Conservation (phyloP, 2,797 vertebrate genomes). For the Malacoraja senta region DNA sequence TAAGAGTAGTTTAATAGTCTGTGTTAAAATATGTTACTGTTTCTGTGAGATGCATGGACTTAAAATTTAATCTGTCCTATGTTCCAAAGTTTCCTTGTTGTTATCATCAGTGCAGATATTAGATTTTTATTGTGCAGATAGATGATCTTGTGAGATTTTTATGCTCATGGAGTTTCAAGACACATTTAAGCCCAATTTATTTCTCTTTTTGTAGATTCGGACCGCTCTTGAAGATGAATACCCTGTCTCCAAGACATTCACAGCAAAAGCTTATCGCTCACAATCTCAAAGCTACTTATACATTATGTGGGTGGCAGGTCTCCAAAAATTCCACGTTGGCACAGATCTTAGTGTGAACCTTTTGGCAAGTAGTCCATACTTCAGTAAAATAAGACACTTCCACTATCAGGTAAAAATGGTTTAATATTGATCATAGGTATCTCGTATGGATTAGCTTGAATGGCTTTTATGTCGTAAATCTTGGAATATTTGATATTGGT, state of each 20-base stretch:
- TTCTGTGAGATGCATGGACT: not conserved
- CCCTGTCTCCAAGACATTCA: slow-evolving; percentile 60
- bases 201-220: slow-evolving; percentile 59
- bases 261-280: slow-evolving; percentile 66
- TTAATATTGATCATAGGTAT: not conserved
- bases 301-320: slow-evolving; percentile 64
- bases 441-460: not conserved
- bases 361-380: slow-evolving; percentile 59
- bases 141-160: not conserved
- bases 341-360: slow-evolving; percentile 57
- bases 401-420: slow-evolving; percentile 76
- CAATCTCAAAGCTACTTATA: slow-evolving; percentile 78
- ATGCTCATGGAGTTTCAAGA: not conserved
- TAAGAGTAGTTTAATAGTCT: not conserved
- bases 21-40: not conserved
- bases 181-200: not conserved
- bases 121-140: not conserved
- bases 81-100: not conserved
- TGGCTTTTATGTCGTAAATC: not conserved
- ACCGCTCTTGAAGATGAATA: slow-evolving; percentile 63
- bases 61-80: not conserved
- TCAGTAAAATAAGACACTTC: slow-evolving; percentile 61
- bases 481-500: not conserved
- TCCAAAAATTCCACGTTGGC: slow-evolving; percentile 57
- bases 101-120: not conserved